These are phyloP conservation scores for Drosophila vallismaia DNA, from an alignment of 2,888 invertebrate species.

Conservation along the genomic window DNA sequence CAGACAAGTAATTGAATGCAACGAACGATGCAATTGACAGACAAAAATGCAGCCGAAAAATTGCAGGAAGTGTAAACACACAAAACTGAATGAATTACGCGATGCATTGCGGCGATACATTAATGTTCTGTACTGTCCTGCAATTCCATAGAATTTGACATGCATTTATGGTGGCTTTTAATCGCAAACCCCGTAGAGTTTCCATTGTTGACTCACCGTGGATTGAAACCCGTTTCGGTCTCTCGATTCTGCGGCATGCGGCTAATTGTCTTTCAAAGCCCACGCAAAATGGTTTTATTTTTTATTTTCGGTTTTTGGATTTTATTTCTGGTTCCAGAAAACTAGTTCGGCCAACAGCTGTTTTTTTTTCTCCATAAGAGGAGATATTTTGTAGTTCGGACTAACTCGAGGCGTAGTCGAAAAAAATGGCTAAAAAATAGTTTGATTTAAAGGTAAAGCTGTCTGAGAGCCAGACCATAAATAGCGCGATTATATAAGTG, in stretches of 20 bases:
- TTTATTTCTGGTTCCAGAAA: constrained; percentile 25
- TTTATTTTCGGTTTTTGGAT: neutral
- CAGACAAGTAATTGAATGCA: constrained; percentile 35
- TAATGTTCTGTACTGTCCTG: constrained; percentile 6
- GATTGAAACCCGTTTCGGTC: constrained; percentile 60
- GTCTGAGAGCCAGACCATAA: constrained; percentile 16
- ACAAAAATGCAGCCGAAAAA: constrained; percentile 17
- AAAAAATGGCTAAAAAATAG: constrained; percentile 5
- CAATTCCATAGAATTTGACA: constrained; percentile 13
- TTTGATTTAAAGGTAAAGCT: constrained; percentile 5
- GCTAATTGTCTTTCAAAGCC: constrained; percentile 74
- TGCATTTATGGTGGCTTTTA: constrained; percentile 27
- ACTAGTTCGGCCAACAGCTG: constrained; percentile 37
- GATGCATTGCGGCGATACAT: constrained; percentile 2
- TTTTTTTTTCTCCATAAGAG: constrained; percentile 29
- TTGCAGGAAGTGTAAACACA: constrained; percentile 21
- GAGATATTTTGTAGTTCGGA: constrained; percentile 12
- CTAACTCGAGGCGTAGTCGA: neutral
- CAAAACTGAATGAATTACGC: constrained; percentile 27
- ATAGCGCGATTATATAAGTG: constrained; percentile 12
- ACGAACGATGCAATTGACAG: constrained; percentile 32
- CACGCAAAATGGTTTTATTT: constrained; percentile 50
- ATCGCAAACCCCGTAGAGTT: constrained; percentile 26
- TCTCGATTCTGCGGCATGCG: constrained; percentile 66
- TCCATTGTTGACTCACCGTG: constrained; percentile 55